Evolutionary conservation across 2,797 vertebrate genomes (phyloP).

Genomic region (Sarcophilus harrisii): DNA sequence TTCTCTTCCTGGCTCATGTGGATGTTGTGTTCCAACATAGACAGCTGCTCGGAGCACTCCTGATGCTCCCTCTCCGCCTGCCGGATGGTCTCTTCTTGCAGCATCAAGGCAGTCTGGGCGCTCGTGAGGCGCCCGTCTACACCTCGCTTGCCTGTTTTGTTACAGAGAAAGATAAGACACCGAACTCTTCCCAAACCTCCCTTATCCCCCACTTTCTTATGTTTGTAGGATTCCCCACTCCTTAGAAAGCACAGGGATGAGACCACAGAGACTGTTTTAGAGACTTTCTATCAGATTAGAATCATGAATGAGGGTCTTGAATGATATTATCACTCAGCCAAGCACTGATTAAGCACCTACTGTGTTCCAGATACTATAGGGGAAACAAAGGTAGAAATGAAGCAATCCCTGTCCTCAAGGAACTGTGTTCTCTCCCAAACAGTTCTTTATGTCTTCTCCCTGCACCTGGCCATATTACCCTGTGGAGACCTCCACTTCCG

Average conservation of each 20-base stretch:
- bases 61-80: slow-evolving; percentile 83
- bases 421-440: neutral
- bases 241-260: neutral
- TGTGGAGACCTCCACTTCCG: neutral
- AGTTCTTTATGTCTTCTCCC: neutral
- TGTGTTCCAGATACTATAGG: neutral
- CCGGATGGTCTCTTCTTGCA: slow-evolving; percentile 84
- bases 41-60: slow-evolving; percentile 83
- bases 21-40: slow-evolving; percentile 79
- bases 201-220: neutral
- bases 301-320: neutral
- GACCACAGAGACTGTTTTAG: neutral
- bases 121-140: slow-evolving; percentile 79
- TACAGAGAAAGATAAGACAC: neutral
- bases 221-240: neutral
- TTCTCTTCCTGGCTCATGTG: slow-evolving; percentile 82
- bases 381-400: neutral
- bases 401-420: neutral
- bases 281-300: neutral
- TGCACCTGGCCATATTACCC: neutral
- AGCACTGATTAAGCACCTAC: neutral
- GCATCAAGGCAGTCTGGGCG: slow-evolving; percentile 75
- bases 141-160: slow-evolving; percentile 83
- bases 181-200: neutral
- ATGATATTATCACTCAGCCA: neutral